Evolutionary conservation across 2,888 invertebrate species (phyloP).

Genomic region (Catocala nupta): DNA sequence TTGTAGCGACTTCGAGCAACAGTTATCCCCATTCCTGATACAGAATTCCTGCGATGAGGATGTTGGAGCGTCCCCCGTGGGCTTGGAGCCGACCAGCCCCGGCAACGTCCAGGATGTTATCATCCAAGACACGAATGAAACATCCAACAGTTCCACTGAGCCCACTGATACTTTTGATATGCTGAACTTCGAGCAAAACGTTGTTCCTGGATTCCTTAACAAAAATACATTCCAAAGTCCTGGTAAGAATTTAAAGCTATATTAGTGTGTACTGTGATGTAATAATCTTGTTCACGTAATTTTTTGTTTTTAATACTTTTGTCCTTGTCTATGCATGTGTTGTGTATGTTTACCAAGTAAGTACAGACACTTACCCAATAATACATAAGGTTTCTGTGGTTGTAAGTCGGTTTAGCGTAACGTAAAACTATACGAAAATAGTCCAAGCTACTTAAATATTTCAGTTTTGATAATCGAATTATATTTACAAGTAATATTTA

Average conservation of each 20-base stretch:
- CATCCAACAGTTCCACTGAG: constrained; percentile 65
- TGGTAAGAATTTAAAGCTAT: constrained; percentile 48
- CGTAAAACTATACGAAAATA: too few relatives aligned
- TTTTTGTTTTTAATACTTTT: neutral
- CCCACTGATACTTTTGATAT: constrained; percentile 74
- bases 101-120: constrained; percentile 70
- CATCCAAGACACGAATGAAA: constrained; percentile 70
- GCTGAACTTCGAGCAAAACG: constrained; percentile 78
- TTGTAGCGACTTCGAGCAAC: constrained; percentile 86
- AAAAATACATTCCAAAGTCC: constrained; percentile 79
- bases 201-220: constrained; percentile 81
- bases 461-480: too few relatives aligned
- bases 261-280: neutral
- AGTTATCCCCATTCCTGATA: constrained; percentile 86
- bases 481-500: too few relatives aligned
- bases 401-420: too few relatives aligned
- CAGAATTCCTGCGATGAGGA: constrained; percentile 81
- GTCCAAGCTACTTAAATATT: too few relatives aligned
- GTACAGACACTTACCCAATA: neutral
- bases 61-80: constrained; percentile 49
- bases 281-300: too few relatives aligned
- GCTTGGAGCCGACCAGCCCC: constrained; percentile 69
- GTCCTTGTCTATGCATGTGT: constrained; percentile 7
- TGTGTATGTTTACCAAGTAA: neutral
- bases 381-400: too few relatives aligned